Evolutionary conservation across 2,797 vertebrate genomes (phyloP).

Genomic region (Heteromormyrus szaboi): DNA sequence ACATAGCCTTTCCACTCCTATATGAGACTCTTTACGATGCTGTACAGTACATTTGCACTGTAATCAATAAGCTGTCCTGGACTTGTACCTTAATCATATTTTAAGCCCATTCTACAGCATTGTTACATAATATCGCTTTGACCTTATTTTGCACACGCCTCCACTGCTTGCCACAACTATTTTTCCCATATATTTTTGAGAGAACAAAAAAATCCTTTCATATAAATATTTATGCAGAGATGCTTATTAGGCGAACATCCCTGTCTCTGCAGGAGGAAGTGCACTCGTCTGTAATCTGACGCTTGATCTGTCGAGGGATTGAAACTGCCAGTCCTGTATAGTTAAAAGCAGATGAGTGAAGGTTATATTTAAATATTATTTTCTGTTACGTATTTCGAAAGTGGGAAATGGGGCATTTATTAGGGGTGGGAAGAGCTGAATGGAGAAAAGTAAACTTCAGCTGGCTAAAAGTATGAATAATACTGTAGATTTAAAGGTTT

Average conservation of each 20-base stretch:
- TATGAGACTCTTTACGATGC: background rate
- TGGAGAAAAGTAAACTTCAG: background rate
- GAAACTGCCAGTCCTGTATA: background rate
- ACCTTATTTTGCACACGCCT: conserved; percentile 20
- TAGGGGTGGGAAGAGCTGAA: background rate
- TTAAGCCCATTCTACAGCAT: conserved; percentile 20
- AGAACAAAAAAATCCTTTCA: background rate
- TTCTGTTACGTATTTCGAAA: background rate
- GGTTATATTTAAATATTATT: conserved; percentile 5
- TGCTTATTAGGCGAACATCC: background rate
- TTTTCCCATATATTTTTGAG: conserved; percentile 8
- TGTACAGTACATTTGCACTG: background rate
- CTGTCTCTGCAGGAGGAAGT: background rate
- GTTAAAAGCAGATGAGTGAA: background rate
- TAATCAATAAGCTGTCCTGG: conserved; percentile 16
- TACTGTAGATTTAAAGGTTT: background rate
- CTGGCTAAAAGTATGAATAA: background rate
- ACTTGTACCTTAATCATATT: conserved; percentile 15
- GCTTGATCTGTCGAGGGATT: background rate
- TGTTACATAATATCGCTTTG: conserved; percentile 20
- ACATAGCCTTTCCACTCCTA: background rate
- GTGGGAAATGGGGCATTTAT: background rate
- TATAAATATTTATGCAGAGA: conserved; percentile 16
- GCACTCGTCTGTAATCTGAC: background rate
- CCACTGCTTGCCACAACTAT: background rate